Conservation (phyloP, 2,113 vertebrate genomes). For the Oxyura jamaicensis region DNA sequence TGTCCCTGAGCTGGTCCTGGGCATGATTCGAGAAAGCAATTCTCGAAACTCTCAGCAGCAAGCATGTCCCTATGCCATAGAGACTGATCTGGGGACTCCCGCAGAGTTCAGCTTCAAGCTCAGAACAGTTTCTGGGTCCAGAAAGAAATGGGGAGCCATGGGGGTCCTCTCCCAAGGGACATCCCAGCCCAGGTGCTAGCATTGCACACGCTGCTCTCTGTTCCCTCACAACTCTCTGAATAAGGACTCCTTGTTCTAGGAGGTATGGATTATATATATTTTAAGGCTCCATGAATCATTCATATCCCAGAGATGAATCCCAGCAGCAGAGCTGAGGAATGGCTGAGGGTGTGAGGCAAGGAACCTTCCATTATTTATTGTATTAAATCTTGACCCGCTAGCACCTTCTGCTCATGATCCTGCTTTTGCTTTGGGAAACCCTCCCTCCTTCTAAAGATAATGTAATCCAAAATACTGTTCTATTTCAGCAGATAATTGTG, state of each 20-base stretch:
- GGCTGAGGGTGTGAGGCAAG: not conserved
- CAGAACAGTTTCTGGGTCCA: conserved; percentile 57
- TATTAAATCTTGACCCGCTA: conserved; percentile 28
- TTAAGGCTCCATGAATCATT: conserved; percentile 76
- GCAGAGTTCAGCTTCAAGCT: conserved; percentile 53
- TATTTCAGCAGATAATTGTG: not conserved
- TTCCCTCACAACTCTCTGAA: conserved; percentile 33
- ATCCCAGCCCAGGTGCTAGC: conserved; percentile 4
- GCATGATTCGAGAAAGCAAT: not conserved
- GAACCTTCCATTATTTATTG: conserved; percentile 49
- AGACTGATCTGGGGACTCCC: conserved; percentile 1
- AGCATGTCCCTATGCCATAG: not conserved
- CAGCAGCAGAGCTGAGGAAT: conserved; percentile 37
- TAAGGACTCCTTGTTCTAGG: conserved; percentile 70
- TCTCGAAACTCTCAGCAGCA: not conserved
- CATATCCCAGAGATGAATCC: conserved; percentile 67
- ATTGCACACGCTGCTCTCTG: not conserved
- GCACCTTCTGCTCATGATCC: not conserved
- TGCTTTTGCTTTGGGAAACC: not conserved
- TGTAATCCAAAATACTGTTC: not conserved
- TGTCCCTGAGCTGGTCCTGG: not conserved
- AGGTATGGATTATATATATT: conserved; percentile 71
- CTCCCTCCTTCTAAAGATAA: not conserved
- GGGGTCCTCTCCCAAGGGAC: conserved; percentile 43
- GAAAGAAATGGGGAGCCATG: conserved; percentile 40